A percentile compares a stretch with the other conserved stretches of the same genome.
Conservation (phyloP, 2,797 vertebrate genomes). For the Pipistrellus nathusii region DNA sequence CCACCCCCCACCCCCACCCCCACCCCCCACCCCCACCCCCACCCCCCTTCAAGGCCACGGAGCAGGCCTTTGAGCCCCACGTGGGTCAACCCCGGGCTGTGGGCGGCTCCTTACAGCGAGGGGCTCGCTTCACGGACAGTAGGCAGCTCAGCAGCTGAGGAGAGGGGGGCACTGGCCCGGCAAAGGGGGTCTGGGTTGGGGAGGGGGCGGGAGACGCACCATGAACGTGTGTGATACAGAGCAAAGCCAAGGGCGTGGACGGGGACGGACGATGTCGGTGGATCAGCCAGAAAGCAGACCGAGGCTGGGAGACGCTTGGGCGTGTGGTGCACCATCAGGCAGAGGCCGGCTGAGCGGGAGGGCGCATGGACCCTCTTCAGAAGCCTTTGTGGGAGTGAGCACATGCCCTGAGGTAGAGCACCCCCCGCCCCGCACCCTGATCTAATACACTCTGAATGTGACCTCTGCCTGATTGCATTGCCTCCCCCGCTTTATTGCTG, state of each 20-base stretch:
- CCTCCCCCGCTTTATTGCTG: slow-evolving; percentile 71
- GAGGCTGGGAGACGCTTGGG: too few relatives aligned
- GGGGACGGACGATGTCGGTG: neutral
- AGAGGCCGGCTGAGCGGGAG: neutral
- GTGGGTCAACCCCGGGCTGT: neutral
- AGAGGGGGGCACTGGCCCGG: fast-evolving
- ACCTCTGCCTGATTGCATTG: slow-evolving; percentile 69
- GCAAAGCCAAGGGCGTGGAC: neutral
- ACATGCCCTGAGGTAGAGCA: slow-evolving; percentile 65
- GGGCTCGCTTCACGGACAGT: too few relatives aligned
- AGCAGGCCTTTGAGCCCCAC: neutral
- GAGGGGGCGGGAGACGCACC: neutral
- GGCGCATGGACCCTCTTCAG: neutral
- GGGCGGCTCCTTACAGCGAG: neutral
- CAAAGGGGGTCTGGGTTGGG: neutral
- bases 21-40: too few relatives aligned
- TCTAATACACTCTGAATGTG: slow-evolving; percentile 69
- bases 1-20: too few relatives aligned
- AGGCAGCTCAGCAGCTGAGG: neutral
- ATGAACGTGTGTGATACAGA: neutral
- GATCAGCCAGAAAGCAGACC: neutral
- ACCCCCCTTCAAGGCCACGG: neutral
- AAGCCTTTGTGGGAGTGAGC: slow-evolving; percentile 22
- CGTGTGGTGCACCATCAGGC: neutral
- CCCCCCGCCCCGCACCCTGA: neutral